Evolutionary conservation across 2,113 vertebrate genomes (phyloP).

Genomic region (Motacilla alba): DNA sequence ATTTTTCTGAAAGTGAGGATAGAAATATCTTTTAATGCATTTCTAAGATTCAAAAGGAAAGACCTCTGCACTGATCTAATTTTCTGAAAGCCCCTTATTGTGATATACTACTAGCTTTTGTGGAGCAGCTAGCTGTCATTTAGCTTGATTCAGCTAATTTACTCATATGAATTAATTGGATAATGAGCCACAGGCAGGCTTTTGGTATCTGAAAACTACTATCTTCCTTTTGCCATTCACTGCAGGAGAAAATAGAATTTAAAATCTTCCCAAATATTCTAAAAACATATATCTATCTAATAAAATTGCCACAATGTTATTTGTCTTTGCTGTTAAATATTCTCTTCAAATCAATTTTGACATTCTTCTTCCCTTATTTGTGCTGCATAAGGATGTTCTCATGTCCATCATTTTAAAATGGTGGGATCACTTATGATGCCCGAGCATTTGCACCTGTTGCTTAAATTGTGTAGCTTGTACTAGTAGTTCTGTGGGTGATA

Average conservation of each 20-base stretch:
- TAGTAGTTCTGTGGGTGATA: background rate
- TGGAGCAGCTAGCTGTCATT: conserved; percentile 37
- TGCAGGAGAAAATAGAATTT: conserved; percentile 15
- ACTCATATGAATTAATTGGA: conserved; percentile 58
- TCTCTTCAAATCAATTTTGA: background rate
- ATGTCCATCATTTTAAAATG: background rate
- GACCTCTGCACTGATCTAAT: background rate
- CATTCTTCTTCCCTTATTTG: background rate
- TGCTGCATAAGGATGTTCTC: background rate
- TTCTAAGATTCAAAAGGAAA: background rate
- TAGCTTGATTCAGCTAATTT: conserved; percentile 47
- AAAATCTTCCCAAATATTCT: conserved; percentile 23
- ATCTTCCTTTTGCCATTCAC: conserved; percentile 44
- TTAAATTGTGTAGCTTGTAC: background rate
- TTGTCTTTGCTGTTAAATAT: background rate
- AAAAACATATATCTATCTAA: background rate
- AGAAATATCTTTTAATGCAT: background rate
- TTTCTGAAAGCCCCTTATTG: background rate
- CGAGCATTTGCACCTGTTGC: background rate
- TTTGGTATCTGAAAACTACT: conserved; percentile 23
- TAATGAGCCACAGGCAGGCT: conserved; percentile 40
- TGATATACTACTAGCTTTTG: background rate
- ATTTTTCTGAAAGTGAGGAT: background rate
- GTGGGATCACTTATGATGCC: background rate
- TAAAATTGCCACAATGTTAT: background rate